Conservation (phyloP, 2,113 vertebrate species). For the Coturnix japonica region DNA sequence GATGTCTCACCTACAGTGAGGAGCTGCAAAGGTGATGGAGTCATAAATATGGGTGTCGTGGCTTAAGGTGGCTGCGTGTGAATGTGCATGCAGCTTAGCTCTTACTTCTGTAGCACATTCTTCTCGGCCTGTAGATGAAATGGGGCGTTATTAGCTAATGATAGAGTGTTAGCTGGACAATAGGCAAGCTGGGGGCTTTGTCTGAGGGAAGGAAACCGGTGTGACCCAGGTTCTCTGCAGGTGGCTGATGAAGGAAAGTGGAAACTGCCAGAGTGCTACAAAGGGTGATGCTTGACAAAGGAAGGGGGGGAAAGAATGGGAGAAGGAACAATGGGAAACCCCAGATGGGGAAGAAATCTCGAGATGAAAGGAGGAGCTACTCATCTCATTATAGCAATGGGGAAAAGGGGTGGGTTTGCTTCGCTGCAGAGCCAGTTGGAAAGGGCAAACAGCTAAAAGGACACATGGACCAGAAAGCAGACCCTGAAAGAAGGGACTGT, state of each 20-base stretch:
- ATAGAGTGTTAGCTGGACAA: not conserved
- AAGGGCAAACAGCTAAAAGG: not conserved
- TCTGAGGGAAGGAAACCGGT: not conserved
- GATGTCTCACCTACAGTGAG: not conserved
- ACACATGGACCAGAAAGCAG: not conserved
- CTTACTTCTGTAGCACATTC: not conserved
- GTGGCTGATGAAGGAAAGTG: constrained; percentile 30
- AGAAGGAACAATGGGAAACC: constrained; percentile 2
- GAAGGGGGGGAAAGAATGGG: constrained; percentile 16
- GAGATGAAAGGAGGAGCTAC: not conserved
- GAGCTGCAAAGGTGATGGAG: not conserved
- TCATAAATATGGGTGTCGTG: not conserved
- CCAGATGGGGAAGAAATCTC: not conserved
- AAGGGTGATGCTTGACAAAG: constrained; percentile 18
- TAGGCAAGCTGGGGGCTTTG: not conserved
- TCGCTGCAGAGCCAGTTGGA: not conserved
- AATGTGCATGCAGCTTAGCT: not conserved
- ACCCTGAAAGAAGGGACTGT: not conserved
- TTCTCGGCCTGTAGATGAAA: not conserved
- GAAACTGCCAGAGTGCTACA: not conserved
- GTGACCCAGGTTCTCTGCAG: constrained; percentile 11
- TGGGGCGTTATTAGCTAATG: not conserved
- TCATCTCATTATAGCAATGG: not conserved
- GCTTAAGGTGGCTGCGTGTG: not conserved
- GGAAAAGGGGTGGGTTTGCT: not conserved